These are phyloP conservation scores for Ischnus inquisitorius DNA, from an alignment of 2,888 invertebrate genomes.

Conservation along the genomic window DNA sequence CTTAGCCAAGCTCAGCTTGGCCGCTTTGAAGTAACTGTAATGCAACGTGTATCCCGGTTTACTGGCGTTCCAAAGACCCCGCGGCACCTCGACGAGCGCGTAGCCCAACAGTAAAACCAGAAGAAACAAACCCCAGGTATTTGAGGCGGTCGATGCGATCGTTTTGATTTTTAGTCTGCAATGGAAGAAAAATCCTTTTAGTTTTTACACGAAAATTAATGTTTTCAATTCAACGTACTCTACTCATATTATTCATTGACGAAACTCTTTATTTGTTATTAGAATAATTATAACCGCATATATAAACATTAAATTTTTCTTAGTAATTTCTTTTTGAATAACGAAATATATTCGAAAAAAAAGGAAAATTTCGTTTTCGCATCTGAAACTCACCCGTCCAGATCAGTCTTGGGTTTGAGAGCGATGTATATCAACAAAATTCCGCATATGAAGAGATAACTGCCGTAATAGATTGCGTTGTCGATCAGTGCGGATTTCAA, in stretches of 20 bases:
- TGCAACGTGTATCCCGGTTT: constrained; percentile 94
- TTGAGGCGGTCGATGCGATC: constrained; percentile 99
- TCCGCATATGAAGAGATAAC: constrained; percentile 97
- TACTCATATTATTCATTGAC: background rate
- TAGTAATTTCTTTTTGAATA: background rate
- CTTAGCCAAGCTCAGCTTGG: constrained; percentile 97
- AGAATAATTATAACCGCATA: too few species aligned
- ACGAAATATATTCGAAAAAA: background rate
- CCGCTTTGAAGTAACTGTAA: constrained; percentile 96
- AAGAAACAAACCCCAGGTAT: constrained; percentile 99
- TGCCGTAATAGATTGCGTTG: constrained; percentile 99
- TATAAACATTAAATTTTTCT: too few species aligned
- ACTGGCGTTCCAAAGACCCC: constrained; percentile 96
- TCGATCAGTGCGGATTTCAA: constrained; percentile 97
- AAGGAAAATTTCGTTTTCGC: background rate
- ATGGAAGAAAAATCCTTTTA: constrained; percentile 62
- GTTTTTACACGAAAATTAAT: constrained; percentile 14
- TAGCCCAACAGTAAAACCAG: constrained; percentile 97
- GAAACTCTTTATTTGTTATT: too few species aligned
- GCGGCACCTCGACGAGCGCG: constrained; percentile 97
- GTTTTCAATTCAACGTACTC: background rate
- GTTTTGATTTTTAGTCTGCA: constrained; percentile 94
- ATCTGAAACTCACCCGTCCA: constrained; percentile 90
- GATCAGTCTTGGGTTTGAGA: constrained; percentile 93
- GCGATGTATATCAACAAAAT: constrained; percentile 97